Evolutionary conservation across 2,113 vertebrate genomes (phyloP).

Genomic region (Lathamus discolor): DNA sequence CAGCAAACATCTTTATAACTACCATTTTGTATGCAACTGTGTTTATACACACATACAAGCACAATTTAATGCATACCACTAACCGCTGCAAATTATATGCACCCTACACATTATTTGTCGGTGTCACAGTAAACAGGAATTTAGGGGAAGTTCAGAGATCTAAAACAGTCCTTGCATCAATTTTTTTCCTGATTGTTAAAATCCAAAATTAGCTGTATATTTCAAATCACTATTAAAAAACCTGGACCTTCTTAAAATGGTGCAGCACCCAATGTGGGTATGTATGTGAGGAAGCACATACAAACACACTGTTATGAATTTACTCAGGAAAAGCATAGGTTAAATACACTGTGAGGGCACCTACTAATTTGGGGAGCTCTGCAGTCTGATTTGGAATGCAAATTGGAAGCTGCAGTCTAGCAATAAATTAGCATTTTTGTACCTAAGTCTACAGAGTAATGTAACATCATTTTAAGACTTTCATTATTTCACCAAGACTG

Average conservation of each 20-base stretch:
- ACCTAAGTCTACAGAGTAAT: constrained; percentile 42
- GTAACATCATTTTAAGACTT: background rate
- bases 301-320: background rate
- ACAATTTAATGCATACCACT: background rate
- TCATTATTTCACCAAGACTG: background rate
- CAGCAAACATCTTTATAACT: background rate
- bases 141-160: background rate
- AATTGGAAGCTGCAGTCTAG: constrained; percentile 72
- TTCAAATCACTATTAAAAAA: background rate
- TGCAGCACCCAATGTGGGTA: background rate
- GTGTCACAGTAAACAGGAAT: background rate
- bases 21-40: background rate
- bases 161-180: background rate
- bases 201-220: background rate
- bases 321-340: constrained; percentile 32
- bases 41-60: background rate
- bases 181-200: background rate
- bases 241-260: background rate
- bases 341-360: constrained; percentile 37
- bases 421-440: constrained; percentile 71
- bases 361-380: constrained; percentile 50
- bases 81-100: background rate
- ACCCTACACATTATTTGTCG: background rate
- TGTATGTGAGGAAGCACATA: background rate
- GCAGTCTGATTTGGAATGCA: constrained; percentile 78